Evolutionary conservation across 1,140 invertebrate species (phyloP).

Genomic region (Brachystomella parvula): DNA sequence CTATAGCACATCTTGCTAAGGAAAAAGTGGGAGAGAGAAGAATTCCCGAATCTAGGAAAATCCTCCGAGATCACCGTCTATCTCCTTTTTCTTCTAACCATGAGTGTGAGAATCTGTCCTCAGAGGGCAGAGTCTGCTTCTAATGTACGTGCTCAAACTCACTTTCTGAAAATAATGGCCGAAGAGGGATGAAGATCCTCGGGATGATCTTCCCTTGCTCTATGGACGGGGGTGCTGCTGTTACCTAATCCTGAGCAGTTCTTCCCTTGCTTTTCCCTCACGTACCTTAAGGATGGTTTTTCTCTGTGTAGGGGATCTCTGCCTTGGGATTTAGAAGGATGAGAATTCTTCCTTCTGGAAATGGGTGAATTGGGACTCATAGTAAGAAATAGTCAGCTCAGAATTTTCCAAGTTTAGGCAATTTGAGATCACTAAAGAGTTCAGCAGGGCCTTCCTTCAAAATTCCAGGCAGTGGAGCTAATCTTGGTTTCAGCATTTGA

Average conservation of each 20-base stretch:
- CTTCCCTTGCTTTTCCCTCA: not conserved
- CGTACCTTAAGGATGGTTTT: not conserved
- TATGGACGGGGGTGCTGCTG: not conserved
- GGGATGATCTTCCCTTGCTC: not conserved
- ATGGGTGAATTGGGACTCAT: constrained; percentile 29
- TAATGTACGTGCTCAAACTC: not conserved
- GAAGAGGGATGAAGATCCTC: too few species aligned
- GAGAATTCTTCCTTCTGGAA: constrained; percentile 4
- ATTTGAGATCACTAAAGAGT: constrained; percentile 20
- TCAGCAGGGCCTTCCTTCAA: not conserved
- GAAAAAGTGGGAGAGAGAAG: not conserved
- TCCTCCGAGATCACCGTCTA: constrained; percentile 1
- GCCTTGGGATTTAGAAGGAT: constrained; percentile 10
- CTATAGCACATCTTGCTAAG: not conserved
- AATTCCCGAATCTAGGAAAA: not conserved
- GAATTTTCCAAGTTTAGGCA: constrained; percentile 29
- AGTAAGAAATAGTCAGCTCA: constrained; percentile 23
- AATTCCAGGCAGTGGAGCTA: not conserved
- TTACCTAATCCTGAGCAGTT: not conserved
- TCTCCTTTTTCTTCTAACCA: not conserved
- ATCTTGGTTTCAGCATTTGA: not conserved
- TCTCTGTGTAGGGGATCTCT: constrained; percentile 3
- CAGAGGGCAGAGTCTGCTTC: not conserved
- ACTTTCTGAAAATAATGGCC: not conserved
- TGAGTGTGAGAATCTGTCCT: not conserved